These are phyloP conservation scores for Pampusana beccarii DNA, from an alignment of 2,113 vertebrate genomes.

Conservation along the genomic window DNA sequence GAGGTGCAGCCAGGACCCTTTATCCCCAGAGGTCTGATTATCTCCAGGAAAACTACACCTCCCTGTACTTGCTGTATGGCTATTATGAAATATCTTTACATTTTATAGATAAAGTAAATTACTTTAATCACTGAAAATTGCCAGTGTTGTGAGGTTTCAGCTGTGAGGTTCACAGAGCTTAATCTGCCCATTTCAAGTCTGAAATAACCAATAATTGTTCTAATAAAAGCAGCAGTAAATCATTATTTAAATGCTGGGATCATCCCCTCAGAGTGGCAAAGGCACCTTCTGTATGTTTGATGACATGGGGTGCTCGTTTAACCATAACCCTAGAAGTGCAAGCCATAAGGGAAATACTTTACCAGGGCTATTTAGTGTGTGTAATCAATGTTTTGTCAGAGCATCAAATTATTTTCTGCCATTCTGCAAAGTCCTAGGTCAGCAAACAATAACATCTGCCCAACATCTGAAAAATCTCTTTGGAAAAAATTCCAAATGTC, in stretches of 20 bases:
- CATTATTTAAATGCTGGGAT: conserved; percentile 70
- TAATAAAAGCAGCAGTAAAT: conserved; percentile 74
- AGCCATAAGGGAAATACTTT: conserved; percentile 33
- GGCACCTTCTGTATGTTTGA: conserved; percentile 53
- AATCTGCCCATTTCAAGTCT: conserved; percentile 67
- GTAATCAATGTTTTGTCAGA: conserved; percentile 53
- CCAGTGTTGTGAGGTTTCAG: conserved; percentile 61
- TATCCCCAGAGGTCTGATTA: conserved; percentile 80
- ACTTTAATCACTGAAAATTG: conserved; percentile 61
- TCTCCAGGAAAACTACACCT: conserved; percentile 75
- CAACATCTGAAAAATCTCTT: conserved; percentile 47
- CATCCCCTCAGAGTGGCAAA: conserved; percentile 61
- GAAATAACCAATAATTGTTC: conserved; percentile 77
- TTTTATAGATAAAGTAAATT: conserved; percentile 74
- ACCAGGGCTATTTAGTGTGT: neutral
- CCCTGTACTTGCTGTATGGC: conserved; percentile 64
- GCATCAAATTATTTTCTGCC: conserved; percentile 22
- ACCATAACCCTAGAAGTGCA: conserved; percentile 36
- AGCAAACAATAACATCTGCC: conserved; percentile 53
- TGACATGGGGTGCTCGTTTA: conserved; percentile 52
- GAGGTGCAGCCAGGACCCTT: conserved; percentile 72
- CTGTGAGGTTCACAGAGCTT: conserved; percentile 54
- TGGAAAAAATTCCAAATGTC: conserved; percentile 36
- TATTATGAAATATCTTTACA: conserved; percentile 66
- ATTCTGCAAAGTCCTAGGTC: conserved; percentile 41